Evolutionary conservation across 2,113 vertebrate genomes (phyloP), one percentile per base, ranked within the genome.

Genomic region (Microtus oregoni): DNA sequence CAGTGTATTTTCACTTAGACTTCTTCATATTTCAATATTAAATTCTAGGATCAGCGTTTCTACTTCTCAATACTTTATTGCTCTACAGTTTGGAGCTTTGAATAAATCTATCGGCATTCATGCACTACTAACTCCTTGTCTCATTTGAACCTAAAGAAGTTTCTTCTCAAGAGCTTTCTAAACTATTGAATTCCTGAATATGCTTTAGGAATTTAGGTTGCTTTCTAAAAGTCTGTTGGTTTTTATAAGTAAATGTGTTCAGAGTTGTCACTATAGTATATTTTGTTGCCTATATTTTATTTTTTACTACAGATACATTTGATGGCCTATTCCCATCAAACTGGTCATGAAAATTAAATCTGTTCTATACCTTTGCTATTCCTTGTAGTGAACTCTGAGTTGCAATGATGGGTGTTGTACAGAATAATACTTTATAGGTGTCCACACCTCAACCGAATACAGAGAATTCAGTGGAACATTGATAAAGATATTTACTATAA

Each of bases 331-430:
- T 19, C 6, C 3, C 20, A 52, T 77, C 10, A 52, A 55, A 11
- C 4, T 72, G 32, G 12, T 89, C 11, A 32, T 1, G 7, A 32
- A 61, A 76, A 72, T 72, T 3, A 55, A 44, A 7, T 55, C 2
- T 67, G 0, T 30, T 30, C 3, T 67, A 44, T 86, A 17, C 5
- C 1, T 0, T 13, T 58, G 5, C 3, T 65, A 15, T 19, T 79
- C 10, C n/a, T 85, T 22, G 0, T 7, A 58, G 7, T 28, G 35
- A 8, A 85, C 14, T 63, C 20, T 14, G 32, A 26, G 12, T 17
- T 12, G 13, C 12, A 26, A 4, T 61, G 3, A 2, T 15, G 44
- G 11, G 3, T 28, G 1, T 5, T 70, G 2, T 26, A 20, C 2
- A 17, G 26, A 17, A 38, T 44, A 5, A 65, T 77, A 28, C 32